Conservation (phyloP, 1,140 invertebrate species). For the Maconellicoccus hirsutus region DNA sequence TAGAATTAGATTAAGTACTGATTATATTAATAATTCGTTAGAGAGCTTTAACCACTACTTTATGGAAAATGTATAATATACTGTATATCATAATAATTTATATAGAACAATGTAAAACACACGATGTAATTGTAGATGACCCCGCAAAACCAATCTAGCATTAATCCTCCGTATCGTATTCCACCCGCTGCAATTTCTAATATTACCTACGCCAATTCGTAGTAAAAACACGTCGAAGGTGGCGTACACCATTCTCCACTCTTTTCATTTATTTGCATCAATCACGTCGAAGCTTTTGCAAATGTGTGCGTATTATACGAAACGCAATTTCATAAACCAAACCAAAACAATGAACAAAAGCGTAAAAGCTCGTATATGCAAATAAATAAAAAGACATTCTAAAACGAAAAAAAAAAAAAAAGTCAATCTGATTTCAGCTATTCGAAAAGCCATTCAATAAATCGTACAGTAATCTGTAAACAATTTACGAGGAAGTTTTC, state of each 20-base stretch:
- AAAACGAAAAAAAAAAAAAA: neutral
- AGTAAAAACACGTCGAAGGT: no score
- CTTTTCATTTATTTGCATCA: no score
- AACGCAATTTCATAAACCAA: no score
- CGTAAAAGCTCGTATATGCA: neutral
- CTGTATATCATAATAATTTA: neutral
- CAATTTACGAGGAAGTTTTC: neutral
- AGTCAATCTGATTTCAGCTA: neutral
- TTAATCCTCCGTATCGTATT: no score
- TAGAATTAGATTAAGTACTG: neutral
- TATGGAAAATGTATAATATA: no score
- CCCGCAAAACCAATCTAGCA: neutral
- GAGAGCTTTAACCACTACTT: neutral
- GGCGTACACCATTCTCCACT: no score
- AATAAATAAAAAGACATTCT: neutral
- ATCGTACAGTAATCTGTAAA: neutral
- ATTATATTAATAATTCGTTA: neutral
- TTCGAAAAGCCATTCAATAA: neutral
- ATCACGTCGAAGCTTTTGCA: no score
- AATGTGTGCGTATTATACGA: no score
- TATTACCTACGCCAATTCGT: no score
- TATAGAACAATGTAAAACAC: neutral
- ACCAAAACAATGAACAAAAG: no score
- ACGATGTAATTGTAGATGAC: neutral
- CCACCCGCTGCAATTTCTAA: no score